These are phyloP conservation scores for Pyrgus malvae DNA, from an alignment of 2,888 invertebrate species.

Conservation along the genomic window DNA sequence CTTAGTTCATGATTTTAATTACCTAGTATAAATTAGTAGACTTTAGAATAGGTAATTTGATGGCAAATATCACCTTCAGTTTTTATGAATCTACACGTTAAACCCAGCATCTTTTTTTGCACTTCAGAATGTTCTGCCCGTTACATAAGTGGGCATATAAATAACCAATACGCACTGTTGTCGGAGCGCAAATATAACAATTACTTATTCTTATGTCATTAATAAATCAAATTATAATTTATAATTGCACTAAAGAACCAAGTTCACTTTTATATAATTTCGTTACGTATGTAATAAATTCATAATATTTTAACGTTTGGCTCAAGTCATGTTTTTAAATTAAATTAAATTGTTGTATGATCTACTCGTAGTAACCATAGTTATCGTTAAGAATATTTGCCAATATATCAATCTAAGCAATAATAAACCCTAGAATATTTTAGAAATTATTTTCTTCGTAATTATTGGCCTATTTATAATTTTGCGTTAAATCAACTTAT, in stretches of 20 bases:
- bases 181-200: background rate
- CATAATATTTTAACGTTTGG: constrained; percentile 8
- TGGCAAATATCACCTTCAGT: constrained; percentile 5
- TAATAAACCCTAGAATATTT: constrained; percentile 47
- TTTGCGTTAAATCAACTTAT: background rate
- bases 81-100: constrained; percentile 7
- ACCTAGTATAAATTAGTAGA: too few relatives aligned
- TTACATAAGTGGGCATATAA: too few relatives aligned
- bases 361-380: constrained; percentile 39
- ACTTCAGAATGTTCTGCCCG: constrained; percentile 3
- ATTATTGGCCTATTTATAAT: background rate
- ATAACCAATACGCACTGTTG: too few relatives aligned
- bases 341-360: constrained; percentile 14
- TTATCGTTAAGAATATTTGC: constrained; percentile 59
- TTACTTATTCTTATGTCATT: background rate
- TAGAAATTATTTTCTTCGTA: constrained; percentile 27
- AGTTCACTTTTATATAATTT: constrained; percentile 16
- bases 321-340: constrained; percentile 15
- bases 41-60: constrained; percentile 14
- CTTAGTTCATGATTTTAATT: too few relatives aligned
- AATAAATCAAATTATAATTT: background rate
- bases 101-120: background rate
- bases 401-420: constrained; percentile 73
- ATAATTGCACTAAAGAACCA: constrained; percentile 16
- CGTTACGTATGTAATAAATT: constrained; percentile 2